Conservation (phyloP, 2,888 invertebrate species). For the Aporophyla nigra region DNA sequence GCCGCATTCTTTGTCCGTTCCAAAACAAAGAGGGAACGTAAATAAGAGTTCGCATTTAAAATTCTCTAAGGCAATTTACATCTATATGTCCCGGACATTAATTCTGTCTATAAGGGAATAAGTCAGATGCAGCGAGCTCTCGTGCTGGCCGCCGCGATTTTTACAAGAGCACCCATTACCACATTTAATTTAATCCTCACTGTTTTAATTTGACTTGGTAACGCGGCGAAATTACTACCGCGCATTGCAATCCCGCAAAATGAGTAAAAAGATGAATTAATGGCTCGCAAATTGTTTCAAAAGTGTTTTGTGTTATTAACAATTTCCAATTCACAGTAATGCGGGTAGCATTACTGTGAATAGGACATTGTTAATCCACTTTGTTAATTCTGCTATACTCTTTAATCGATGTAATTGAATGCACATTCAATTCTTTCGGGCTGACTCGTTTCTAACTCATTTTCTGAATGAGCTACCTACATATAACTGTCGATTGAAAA, state of each 20-base stretch:
- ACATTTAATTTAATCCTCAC: conserved; percentile 89
- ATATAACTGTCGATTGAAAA: background rate
- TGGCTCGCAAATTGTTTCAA: conserved; percentile 65
- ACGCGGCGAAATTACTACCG: conserved; percentile 79
- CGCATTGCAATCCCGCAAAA: conserved; percentile 74
- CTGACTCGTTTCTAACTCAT: background rate
- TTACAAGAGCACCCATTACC: conserved; percentile 87
- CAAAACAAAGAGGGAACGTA: conserved; percentile 55
- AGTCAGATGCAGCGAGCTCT: conserved; percentile 80
- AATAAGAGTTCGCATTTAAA: conserved; percentile 68
- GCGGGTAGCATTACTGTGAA: conserved; percentile 15
- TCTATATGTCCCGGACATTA: conserved; percentile 70
- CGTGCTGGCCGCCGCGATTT: conserved; percentile 78
- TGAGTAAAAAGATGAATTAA: conserved; percentile 71
- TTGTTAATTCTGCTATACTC: conserved; percentile 14
- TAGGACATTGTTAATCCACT: conserved; percentile 24
- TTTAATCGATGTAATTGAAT: background rate
- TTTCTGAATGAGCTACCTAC: background rate
- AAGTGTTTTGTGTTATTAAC: conserved; percentile 51
- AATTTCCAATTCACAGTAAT: too few relatives aligned
- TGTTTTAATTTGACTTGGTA: conserved; percentile 88
- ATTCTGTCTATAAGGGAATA: conserved; percentile 77
- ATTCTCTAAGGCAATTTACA: conserved; percentile 67
- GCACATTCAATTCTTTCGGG: background rate
- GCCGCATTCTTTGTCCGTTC: conserved; percentile 36